A percentile compares a stretch with the other conserved stretches of the same genome.
Evolutionary conservation across 2,797 vertebrate genomes (phyloP).

Genomic region (Urosaurus nigricauda): DNA sequence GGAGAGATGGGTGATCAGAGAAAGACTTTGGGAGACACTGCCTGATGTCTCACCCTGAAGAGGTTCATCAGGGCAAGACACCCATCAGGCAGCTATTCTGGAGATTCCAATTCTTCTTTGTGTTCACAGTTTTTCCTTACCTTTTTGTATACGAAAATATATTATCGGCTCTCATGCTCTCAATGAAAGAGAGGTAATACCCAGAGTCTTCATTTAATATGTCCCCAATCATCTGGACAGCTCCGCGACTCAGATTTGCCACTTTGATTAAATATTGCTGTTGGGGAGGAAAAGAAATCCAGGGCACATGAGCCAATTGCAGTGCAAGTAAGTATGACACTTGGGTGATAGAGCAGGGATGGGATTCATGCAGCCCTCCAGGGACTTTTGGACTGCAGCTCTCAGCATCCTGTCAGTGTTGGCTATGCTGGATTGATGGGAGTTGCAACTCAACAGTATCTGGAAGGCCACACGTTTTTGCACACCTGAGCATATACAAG

Average conservation of each 20-base stretch:
- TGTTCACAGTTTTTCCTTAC: constrained; percentile 45
- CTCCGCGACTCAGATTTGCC: constrained; percentile 82
- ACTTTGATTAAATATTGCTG: constrained; percentile 76
- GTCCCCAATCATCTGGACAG: constrained; percentile 85
- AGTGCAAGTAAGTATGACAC: background rate
- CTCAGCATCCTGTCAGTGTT: no score
- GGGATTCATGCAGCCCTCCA: no score
- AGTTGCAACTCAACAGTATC: no score
- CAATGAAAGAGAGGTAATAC: constrained; percentile 81
- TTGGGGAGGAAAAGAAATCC: background rate
- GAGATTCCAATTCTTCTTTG: background rate
- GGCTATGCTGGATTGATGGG: background rate
- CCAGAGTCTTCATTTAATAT: constrained; percentile 85
- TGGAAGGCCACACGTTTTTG: no score
- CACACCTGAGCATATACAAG: no score
- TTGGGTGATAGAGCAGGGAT: no score
- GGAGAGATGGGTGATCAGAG: background rate
- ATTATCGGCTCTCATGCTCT: constrained; percentile 74
- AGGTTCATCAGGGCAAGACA: background rate
- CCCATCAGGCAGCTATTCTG: background rate
- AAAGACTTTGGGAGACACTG: background rate
- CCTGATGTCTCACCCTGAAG: background rate
- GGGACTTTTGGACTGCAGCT: no score
- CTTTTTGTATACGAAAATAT: constrained; percentile 10
- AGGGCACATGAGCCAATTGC: background rate